Evolutionary conservation across 2,113 vertebrate genomes (phyloP), one percentile per base, ranked within the genome.

Genomic region (Hemibagrus wyckioides): DNA sequence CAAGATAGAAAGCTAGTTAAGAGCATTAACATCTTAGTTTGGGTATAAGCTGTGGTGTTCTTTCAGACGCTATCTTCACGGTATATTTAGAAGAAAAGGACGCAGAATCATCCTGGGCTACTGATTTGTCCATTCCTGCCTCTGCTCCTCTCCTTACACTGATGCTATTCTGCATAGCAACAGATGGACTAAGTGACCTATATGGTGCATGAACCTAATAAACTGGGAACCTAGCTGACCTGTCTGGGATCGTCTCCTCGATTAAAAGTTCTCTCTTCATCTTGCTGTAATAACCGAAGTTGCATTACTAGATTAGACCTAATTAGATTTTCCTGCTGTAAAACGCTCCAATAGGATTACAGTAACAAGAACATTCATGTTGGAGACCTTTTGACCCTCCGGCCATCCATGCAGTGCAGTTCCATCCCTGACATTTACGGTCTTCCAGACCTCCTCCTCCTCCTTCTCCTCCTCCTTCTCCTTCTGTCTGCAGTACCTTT

Each of bases 111-210:
- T 33, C 14, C 28, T 54, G 48, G n/a, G 28, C 28, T 30, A 19
- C 15, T 30, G 50, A 79, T 79, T 79, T 79, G 76, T 79, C 48
- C 50, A 79, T 79, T 52, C 76, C 76, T 79, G n/a, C 7, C 15
- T 52, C n/a, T 50, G 44, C n/a, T 77, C 14, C 73, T 50, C 1
- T 50, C 13, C 41, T 48, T 48, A 48, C 23, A 48, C 41, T 41
- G 36, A 73, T 41, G 36, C 73, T 50, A 77, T 79, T n/a, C 23
- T 50, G 25, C 73, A 76, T 48, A 28, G 73, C 13, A 76, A 48
- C 73, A 76, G 41, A 76, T 76, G 44, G 44, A n/a, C 15, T 17
- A 79, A 79, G 50, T 54, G 48, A 79, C 50, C 50, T 36, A 80
- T 36, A 25, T 36, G 75, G n/a, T 52, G 52, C 0, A 0, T 75